These are phyloP conservation scores for Phalacrocorax pelagicus DNA, from an alignment of 2,113 vertebrate species.

Conservation along the genomic window DNA sequence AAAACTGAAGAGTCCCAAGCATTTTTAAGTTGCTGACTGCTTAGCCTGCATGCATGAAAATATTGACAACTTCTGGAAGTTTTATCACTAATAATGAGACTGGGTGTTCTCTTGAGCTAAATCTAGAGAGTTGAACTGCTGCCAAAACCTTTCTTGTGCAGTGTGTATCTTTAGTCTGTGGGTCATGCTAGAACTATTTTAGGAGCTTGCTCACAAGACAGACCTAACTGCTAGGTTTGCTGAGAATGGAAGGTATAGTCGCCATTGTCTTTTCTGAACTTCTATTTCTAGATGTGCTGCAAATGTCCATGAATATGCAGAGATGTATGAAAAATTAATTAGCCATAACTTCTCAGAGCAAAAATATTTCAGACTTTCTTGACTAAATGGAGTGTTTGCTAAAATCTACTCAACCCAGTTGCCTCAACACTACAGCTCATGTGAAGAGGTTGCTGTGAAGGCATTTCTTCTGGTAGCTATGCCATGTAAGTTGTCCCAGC, in stretches of 20 bases:
- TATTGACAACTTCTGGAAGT: background rate
- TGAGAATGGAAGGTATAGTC: background rate
- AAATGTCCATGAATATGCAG: background rate
- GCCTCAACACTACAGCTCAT: background rate
- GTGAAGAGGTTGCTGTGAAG: background rate
- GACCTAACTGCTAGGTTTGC: background rate
- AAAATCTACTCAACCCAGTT: background rate
- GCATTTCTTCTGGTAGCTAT: background rate
- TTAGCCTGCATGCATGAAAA: background rate
- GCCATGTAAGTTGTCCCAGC: background rate
- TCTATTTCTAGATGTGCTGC: background rate
- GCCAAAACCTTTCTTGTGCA: background rate
- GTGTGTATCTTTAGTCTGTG: background rate
- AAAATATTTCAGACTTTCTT: background rate
- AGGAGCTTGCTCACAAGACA: background rate
- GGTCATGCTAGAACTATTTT: background rate
- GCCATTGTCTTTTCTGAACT: background rate
- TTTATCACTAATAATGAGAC: background rate
- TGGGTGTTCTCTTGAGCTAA: background rate
- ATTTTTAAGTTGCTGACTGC: background rate
- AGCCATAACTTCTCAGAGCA: background rate
- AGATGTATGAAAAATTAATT: background rate
- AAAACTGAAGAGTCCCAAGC: background rate
- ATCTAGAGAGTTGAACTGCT: background rate
- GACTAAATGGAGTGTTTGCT: background rate